phyloP scores from a whole-genome alignment of 1,140 invertebrate genomes.

The Habropoda laboriosa region DNA sequence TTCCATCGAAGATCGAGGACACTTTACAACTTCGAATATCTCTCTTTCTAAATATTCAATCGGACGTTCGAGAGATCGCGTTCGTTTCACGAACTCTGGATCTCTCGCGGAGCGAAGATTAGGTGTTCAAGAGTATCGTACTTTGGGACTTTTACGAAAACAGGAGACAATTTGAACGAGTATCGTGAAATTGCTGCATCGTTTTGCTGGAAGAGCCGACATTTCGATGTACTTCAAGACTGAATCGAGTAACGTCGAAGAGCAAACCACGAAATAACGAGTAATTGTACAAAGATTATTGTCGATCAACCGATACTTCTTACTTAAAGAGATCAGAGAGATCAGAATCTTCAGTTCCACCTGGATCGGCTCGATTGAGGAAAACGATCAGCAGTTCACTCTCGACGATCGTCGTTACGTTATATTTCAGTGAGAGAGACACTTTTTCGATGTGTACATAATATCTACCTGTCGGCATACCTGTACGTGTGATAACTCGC shows the following conservation, averaged over 20 bases:
- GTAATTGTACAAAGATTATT: not conserved
- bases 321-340: too few relatives aligned
- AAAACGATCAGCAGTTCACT: not conserved
- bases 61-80: not conserved
- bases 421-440: not conserved
- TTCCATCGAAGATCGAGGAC: conserved; percentile 1
- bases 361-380: not conserved
- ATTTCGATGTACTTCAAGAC: conserved; percentile 12
- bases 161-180: not conserved
- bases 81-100: conserved; percentile 10
- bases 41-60: not conserved
- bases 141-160: not conserved
- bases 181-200: not conserved
- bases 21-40: conserved; percentile 12
- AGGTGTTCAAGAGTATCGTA: not conserved
- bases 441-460: conserved; percentile 4
- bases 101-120: not conserved
- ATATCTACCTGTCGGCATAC: conserved; percentile 15
- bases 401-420: not conserved
- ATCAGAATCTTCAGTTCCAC: not conserved
- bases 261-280: not conserved
- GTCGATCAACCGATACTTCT: not conserved
- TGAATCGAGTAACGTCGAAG: conserved; percentile 1
- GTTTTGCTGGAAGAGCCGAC: not conserved
- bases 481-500: conserved; percentile 24